These are phyloP conservation scores for Fregata magnificens DNA, from an alignment of 2,113 vertebrate genomes.

Conservation along the genomic window DNA sequence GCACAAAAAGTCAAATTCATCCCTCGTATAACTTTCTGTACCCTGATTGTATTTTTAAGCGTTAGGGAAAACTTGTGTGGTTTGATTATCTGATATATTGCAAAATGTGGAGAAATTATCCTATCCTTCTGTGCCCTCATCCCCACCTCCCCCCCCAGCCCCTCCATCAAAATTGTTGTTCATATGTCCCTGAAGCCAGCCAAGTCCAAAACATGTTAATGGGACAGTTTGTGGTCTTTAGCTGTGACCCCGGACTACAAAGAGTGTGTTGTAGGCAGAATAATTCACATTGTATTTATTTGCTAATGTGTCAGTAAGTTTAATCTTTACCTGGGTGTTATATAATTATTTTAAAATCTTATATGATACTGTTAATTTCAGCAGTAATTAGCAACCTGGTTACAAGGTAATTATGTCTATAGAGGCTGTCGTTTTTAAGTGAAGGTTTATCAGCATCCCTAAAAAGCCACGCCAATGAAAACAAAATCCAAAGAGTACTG, in stretches of 20 bases:
- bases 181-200: not conserved
- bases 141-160: rapidly evolving
- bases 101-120: not conserved
- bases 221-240: not conserved
- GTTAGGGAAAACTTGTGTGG: not conserved
- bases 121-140: not conserved
- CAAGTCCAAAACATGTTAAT: not conserved
- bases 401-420: not conserved
- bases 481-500: not conserved
- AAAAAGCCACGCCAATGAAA: not conserved
- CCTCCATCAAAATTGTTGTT: not conserved
- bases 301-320: not conserved
- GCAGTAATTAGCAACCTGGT: not conserved
- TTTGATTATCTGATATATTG: not conserved
- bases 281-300: not conserved
- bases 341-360: not conserved
- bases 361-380: not conserved
- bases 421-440: not conserved
- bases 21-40: not conserved
- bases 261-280: not conserved
- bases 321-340: not conserved
- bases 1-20: not conserved
- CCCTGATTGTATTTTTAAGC: not conserved
- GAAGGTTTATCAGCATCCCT: not conserved
- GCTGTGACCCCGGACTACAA: not conserved